These are phyloP conservation scores for Keiferia lycopersicella DNA, from an alignment of 2,888 invertebrate species.

Conservation along the genomic window DNA sequence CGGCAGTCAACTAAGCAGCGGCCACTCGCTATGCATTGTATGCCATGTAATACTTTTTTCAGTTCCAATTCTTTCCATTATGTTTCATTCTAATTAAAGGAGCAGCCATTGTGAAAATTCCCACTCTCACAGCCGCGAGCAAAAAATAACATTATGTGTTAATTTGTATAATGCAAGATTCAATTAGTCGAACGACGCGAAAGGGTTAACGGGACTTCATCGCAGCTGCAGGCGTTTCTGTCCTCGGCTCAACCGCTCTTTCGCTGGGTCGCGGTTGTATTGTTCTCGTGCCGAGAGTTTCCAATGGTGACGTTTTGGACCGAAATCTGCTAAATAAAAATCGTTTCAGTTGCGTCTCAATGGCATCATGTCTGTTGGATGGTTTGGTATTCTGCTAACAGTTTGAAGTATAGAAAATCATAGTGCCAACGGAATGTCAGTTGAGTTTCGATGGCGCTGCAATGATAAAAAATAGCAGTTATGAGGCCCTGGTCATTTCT, in stretches of 20 bases:
- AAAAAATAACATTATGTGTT: conserved; percentile 62
- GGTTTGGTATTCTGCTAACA: too few relatives aligned
- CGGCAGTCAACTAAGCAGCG: conserved; percentile 44
- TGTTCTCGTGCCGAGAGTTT: neutral
- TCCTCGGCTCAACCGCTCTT: neutral
- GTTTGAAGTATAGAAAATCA: too few relatives aligned
- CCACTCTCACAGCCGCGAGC: conserved; percentile 55
- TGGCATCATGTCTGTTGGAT: too few relatives aligned
- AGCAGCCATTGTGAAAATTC: conserved; percentile 59
- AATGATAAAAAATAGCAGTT: too few relatives aligned
- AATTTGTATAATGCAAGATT: conserved; percentile 57
- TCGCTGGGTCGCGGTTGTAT: neutral
- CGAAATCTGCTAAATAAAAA: too few relatives aligned
- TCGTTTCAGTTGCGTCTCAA: too few relatives aligned
- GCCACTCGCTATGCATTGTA: conserved; percentile 51
- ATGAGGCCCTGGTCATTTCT: neutral
- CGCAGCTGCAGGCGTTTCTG: conserved; percentile 15
- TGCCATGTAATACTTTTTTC: conserved; percentile 55
- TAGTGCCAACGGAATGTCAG: too few relatives aligned
- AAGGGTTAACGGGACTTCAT: conserved; percentile 34
- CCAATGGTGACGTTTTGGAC: conserved; percentile 2
- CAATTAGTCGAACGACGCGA: conserved; percentile 39
- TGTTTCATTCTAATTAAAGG: conserved; percentile 59
- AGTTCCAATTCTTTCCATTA: conserved; percentile 52
- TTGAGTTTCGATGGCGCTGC: too few relatives aligned